Evolutionary conservation across 2,113 vertebrate genomes (phyloP).

Genomic region (Alligator mississippiensis): DNA sequence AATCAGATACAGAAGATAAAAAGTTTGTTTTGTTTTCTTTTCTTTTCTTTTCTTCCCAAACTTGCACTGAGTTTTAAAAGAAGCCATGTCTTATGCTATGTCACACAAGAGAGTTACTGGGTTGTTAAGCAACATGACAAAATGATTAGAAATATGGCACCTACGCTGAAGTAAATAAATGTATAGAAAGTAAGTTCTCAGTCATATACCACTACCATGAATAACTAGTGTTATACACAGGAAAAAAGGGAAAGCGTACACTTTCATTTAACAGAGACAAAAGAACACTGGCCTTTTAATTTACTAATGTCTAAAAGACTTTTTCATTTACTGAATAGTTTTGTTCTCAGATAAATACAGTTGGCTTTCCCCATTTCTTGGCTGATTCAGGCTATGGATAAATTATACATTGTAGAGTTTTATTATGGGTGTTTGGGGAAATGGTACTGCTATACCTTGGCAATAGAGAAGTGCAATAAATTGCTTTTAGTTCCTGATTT

Average conservation of each 20-base stretch:
- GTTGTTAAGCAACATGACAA: constrained; percentile 59
- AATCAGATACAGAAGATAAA: constrained; percentile 28
- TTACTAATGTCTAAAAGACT: neutral
- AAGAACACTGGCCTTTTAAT: neutral
- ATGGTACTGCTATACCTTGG: constrained; percentile 53
- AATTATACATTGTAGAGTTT: constrained; percentile 45
- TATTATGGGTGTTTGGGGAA: constrained; percentile 65
- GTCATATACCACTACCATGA: neutral
- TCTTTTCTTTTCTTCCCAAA: constrained; percentile 44
- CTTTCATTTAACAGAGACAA: neutral
- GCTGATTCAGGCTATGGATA: neutral
- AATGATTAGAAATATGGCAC: constrained; percentile 47
- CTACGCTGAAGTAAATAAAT: constrained; percentile 31
- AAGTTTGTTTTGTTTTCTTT: constrained; percentile 30
- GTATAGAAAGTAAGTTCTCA: neutral
- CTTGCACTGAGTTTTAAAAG: constrained; percentile 21
- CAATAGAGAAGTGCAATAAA: constrained; percentile 65
- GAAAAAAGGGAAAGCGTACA: neutral
- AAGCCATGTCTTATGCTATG: constrained; percentile 53
- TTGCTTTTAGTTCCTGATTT: constrained; percentile 44
- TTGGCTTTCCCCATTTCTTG: neutral
- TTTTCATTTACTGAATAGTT: constrained; percentile 15
- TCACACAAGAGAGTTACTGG: constrained; percentile 62
- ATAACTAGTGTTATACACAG: neutral
- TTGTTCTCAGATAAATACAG: neutral